These are phyloP conservation scores for Coenonympha arcania DNA, from an alignment of 2,888 invertebrate species.

Conservation along the genomic window DNA sequence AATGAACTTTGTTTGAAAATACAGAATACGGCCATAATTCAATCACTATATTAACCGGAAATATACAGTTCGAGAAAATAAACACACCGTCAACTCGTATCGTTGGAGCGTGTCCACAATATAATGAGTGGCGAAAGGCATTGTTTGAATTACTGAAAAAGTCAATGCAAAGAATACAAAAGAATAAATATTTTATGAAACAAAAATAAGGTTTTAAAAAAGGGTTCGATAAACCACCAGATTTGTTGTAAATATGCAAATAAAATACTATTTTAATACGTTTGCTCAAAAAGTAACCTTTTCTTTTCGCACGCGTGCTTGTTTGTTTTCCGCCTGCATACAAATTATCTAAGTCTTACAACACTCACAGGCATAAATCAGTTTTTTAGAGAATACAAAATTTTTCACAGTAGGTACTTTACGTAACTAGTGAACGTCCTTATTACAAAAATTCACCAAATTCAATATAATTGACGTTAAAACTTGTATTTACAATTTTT, in stretches of 20 bases:
- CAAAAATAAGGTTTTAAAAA: not conserved
- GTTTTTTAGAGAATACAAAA: not conserved
- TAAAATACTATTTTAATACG: too few species aligned
- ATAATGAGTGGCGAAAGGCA: conserved; percentile 5
- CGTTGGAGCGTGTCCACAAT: conserved; percentile 3
- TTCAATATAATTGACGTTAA: too few species aligned
- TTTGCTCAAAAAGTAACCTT: too few species aligned
- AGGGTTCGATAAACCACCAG: not conserved
- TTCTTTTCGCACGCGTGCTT: too few species aligned
- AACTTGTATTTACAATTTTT: too few species aligned
- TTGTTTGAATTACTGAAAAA: conserved; percentile 13
- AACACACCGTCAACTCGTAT: conserved; percentile 3
- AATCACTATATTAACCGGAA: conserved; percentile 4
- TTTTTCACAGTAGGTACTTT: too few species aligned
- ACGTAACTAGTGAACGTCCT: too few species aligned
- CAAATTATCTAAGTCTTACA: too few species aligned
- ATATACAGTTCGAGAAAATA: not conserved
- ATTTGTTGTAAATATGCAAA: too few species aligned
- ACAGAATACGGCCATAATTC: not conserved
- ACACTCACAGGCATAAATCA: not conserved
- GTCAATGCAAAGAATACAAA: not conserved
- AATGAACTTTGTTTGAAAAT: not conserved
- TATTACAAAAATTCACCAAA: too few species aligned
- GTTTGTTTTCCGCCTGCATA: too few species aligned
- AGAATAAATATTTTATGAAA: conserved; percentile 4